Evolutionary conservation across 2,113 vertebrate species (phyloP).

Genomic region (Onychostoma macrolepis): DNA sequence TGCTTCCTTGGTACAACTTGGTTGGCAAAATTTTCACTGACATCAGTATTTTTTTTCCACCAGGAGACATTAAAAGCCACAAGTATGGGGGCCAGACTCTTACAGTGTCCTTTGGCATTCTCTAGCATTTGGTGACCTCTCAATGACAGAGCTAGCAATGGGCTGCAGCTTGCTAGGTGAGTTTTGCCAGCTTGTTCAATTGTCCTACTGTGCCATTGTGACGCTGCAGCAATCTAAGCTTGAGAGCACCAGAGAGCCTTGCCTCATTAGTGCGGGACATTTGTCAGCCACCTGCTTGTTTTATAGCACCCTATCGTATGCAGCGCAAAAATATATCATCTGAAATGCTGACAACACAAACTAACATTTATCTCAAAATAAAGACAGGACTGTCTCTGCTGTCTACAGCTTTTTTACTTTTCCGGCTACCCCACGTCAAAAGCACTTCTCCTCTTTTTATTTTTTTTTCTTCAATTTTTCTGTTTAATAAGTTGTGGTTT

Average conservation of each 20-base stretch:
- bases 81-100: not conserved
- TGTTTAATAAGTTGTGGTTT: constrained; percentile 56
- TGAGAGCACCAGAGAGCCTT: constrained; percentile 26
- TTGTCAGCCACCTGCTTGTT: constrained; percentile 40
- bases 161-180: not conserved
- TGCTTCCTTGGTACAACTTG: not conserved
- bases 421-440: constrained; percentile 56
- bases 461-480: constrained; percentile 47
- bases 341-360: constrained; percentile 45
- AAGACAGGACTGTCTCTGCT: constrained; percentile 34
- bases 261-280: constrained; percentile 36
- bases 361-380: constrained; percentile 48
- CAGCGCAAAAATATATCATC: constrained; percentile 32
- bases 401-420: constrained; percentile 53
- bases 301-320: constrained; percentile 20
- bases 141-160: constrained; percentile 42
- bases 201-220: constrained; percentile 23
- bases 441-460: constrained; percentile 28
- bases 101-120: constrained; percentile 25
- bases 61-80: constrained; percentile 26
- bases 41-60: constrained; percentile 14
- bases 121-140: constrained; percentile 39
- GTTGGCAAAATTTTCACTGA: not conserved
- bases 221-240: constrained; percentile 17
- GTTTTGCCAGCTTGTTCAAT: not conserved